These are phyloP conservation scores for Bos indicus DNA, from an alignment of 2,113 vertebrate species.

Conservation along the genomic window DNA sequence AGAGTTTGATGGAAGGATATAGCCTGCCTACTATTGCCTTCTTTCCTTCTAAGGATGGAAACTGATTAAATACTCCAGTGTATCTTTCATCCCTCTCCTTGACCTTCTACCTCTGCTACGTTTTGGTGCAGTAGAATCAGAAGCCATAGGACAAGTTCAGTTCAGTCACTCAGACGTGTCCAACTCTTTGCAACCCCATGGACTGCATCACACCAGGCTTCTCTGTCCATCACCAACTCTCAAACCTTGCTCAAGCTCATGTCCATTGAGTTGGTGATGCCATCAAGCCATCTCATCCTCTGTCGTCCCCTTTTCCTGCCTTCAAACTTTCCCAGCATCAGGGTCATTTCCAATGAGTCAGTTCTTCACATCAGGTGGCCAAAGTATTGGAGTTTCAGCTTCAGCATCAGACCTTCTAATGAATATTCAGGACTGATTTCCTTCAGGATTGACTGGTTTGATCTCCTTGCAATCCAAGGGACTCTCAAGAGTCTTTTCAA, in stretches of 20 bases:
- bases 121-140: neutral
- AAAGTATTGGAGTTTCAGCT: neutral
- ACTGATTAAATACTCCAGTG: neutral
- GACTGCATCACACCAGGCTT: neutral
- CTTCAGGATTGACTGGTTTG: neutral
- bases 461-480: neutral
- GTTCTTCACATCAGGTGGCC: neutral
- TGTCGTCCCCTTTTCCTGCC: accelerated
- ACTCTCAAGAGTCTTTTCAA: neutral
- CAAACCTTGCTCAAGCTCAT: neutral
- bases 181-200: neutral
- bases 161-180: neutral
- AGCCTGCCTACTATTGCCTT: neutral
- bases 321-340: neutral
- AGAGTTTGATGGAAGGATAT: neutral
- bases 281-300: neutral
- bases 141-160: neutral
- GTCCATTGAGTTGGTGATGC: neutral
- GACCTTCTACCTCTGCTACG: neutral
- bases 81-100: neutral
- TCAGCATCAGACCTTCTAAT: neutral
- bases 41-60: neutral
- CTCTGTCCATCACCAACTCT: neutral
- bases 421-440: neutral
- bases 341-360: neutral